These are phyloP conservation scores for Mnemiopsis leidyi DNA, from an alignment of 37 sponge, comb jelly and placozoan species.

Conservation along the genomic window DNA sequence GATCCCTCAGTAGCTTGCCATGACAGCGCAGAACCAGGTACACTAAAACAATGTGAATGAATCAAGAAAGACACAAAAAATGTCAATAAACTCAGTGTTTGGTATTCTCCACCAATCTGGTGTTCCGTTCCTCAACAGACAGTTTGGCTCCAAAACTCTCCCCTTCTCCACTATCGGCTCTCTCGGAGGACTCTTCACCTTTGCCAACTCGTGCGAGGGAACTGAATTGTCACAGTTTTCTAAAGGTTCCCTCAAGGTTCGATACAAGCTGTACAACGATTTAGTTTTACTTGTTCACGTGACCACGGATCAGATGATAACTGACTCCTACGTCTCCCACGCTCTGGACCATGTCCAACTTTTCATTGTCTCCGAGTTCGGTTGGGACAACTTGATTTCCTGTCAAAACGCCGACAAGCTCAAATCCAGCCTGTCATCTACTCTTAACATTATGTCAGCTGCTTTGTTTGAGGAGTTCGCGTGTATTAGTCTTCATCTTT, in stretches of 20 bases:
- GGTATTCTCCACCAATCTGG: slow-evolving; percentile 49
- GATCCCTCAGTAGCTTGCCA: no score
- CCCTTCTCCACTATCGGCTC: slow-evolving; percentile 27
- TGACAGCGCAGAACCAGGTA: no score
- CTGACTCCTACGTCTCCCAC: background rate
- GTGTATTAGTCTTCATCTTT: no score
- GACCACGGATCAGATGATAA: background rate
- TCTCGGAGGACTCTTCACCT: slow-evolving; percentile 40
- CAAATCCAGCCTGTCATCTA: background rate
- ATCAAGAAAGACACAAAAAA: no score
- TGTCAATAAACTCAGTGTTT: slow-evolving; percentile 49
- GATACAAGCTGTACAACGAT: slow-evolving; percentile 12
- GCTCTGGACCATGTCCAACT: slow-evolving; percentile 32
- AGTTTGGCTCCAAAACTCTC: background rate
- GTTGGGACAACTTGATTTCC: background rate
- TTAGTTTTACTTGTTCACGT: slow-evolving; percentile 5
- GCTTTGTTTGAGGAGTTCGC: background rate
- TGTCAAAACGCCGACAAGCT: slow-evolving; percentile 48
- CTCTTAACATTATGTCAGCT: background rate
- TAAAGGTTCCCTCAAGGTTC: background rate
- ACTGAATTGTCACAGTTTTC: background rate
- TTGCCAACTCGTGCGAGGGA: background rate
- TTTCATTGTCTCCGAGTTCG: slow-evolving; percentile 3
- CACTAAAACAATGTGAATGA: no score
- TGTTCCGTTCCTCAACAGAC: background rate